phyloP scores from a whole-genome alignment of 1,140 invertebrate species.

The Formica exsecta region DNA sequence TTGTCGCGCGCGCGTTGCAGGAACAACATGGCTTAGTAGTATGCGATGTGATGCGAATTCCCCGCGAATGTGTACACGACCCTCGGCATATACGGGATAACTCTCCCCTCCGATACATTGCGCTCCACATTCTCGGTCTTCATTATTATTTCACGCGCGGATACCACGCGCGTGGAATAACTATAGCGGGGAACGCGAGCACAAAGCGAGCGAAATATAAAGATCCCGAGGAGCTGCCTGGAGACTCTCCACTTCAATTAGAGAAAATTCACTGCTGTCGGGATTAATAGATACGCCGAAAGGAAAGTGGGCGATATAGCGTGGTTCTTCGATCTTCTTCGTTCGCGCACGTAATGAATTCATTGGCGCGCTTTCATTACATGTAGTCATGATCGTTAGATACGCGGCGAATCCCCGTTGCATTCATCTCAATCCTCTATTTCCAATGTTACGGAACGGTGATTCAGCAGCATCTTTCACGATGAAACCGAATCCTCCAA shows the following conservation, averaged over 20 bases:
- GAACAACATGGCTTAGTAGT: conserved; percentile 36
- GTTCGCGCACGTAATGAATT: conserved; percentile 33
- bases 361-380: conserved; percentile 29
- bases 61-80: conserved; percentile 18
- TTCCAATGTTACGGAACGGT: neutral
- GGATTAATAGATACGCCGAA: conserved; percentile 48
- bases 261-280: conserved; percentile 18
- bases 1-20: neutral
- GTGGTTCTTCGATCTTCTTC: conserved; percentile 27
- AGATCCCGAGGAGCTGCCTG: conserved; percentile 11
- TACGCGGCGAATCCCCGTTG: neutral
- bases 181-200: neutral
- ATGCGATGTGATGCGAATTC: conserved; percentile 52
- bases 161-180: neutral
- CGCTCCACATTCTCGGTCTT: conserved; percentile 37
- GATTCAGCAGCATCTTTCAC: neutral
- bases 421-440: conserved; percentile 13
- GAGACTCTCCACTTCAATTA: conserved; percentile 51
- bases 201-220: conserved; percentile 20
- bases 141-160: conserved; percentile 46
- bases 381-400: conserved; percentile 25
- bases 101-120: neutral
- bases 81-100: neutral
- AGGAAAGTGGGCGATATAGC: conserved; percentile 38
- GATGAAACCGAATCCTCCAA: neutral